phyloP scores from a whole-genome alignment of 1,140 invertebrate species.

The Neoseiulus cucumeris region DNA sequence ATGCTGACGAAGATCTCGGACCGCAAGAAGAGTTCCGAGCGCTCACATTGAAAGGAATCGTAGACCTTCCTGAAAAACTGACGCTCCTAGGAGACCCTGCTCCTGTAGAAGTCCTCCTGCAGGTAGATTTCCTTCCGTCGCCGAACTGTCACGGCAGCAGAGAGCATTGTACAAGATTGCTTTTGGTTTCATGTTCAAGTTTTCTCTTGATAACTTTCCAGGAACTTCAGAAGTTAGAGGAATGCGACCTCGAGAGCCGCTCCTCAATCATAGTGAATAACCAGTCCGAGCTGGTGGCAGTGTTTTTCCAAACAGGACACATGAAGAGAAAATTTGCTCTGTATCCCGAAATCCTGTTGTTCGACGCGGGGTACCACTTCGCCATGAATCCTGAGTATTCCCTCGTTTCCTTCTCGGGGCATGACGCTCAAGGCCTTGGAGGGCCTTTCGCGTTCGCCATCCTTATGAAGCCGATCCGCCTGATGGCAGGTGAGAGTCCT shows the following conservation, averaged over 20 bases:
- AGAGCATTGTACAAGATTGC: too few relatives aligned
- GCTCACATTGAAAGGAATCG: not conserved
- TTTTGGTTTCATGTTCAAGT: too few relatives aligned
- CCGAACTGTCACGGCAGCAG: too few relatives aligned
- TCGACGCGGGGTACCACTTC: constrained; percentile 8
- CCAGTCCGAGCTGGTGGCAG: not conserved
- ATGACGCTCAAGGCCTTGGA: constrained; percentile 5
- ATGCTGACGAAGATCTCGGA: not conserved
- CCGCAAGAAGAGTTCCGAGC: not conserved
- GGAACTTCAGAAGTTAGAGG: not conserved
- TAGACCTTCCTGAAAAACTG: not conserved
- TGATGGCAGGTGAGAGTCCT: not conserved
- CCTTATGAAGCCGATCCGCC: constrained; percentile 6
- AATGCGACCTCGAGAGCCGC: not conserved
- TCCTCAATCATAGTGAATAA: not conserved
- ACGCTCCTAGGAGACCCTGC: not conserved
- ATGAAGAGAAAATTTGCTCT: constrained; percentile 8
- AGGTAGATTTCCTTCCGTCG: not conserved
- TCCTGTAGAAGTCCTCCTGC: not conserved
- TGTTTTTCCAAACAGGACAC: constrained; percentile 6
- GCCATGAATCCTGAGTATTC: constrained; percentile 11
- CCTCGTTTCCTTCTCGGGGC: constrained; percentile 6
- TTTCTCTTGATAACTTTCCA: too few relatives aligned
- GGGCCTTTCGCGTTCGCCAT: constrained; percentile 10
- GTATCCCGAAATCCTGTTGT: constrained; percentile 2